Percentiles rank a stretch among this genome's conserved stretches.
Evolutionary conservation across 2,888 invertebrate genomes (phyloP).

Genomic region (Chymomyza fuscimana): DNA sequence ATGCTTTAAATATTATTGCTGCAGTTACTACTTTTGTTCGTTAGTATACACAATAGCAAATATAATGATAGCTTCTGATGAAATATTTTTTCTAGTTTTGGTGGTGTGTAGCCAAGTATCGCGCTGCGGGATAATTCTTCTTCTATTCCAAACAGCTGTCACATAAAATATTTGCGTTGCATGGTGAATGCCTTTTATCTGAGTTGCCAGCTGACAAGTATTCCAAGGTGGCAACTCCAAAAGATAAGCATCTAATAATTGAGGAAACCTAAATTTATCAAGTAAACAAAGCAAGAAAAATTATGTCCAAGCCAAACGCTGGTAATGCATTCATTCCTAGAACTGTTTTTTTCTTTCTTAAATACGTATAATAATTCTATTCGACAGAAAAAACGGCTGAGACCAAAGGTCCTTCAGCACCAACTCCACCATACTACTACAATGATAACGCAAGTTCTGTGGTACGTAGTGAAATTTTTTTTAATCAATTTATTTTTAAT

Average conservation of each 20-base stretch:
- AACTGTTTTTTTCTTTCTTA: too few species aligned
- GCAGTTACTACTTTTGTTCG: constrained; percentile 3
- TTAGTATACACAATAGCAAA: constrained; percentile 4
- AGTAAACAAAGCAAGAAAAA: background rate
- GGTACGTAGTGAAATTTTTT: constrained; percentile 34
- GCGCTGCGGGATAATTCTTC: constrained; percentile 36
- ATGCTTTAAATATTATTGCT: constrained; percentile 47
- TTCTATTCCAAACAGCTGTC: constrained; percentile 46
- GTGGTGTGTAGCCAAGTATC: constrained; percentile 32
- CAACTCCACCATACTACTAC: constrained; percentile 51
- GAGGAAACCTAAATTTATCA: background rate
- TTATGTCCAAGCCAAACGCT: background rate
- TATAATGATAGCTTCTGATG: constrained; percentile 2
- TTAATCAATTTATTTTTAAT: background rate
- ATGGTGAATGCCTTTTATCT: background rate
- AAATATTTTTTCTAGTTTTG: constrained; percentile 29
- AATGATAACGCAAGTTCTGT: constrained; percentile 45
- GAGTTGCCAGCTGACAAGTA: background rate
- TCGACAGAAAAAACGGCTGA: constrained; percentile 22
- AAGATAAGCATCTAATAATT: background rate
- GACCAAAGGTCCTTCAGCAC: constrained; percentile 9
- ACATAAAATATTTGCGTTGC: background rate
- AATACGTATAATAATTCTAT: background rate
- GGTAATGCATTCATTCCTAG: background rate
- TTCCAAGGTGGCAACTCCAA: background rate